Base-by-base conservation (phyloP, 2,888 invertebrate species). In the Junonia oenone region DNA sequence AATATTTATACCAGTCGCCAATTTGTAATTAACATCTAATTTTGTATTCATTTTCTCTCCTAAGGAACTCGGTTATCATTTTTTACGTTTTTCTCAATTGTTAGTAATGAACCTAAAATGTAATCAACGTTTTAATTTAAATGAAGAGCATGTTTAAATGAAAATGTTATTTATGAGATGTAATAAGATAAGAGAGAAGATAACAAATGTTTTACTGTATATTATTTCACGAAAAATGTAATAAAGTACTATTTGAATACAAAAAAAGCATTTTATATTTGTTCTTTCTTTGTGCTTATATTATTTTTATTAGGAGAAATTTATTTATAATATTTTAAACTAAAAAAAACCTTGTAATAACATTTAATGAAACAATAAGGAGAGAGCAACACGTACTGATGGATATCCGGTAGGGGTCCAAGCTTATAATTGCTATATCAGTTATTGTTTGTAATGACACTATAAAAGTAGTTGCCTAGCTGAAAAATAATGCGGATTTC, bases 21-120 rank as follows among this genome's bases (percentile, higher is more conserved):
- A 26, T 43, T 57, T 38, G 38, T 38, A 57, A 53, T 53, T 53
- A 49, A 49, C 53, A 40, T 52, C 43, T 45, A 48, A 49, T 52
- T 56, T 37, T 22, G 8, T 45, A 45, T 52, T 50, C 38, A 46
- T 50, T 54, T 40, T 40, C 31, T 33, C 29, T 54, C 38, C 26
- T 53, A 17, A 45, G 49, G 33, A 57, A 40, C 38, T 33, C 31
- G 15, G 37, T 53, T 40, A 27, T 49, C 37, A 49, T 50, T 45
- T 22, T 45, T 22, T 40, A 19, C 29, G 26, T 37, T 53, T 45
- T 29, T 29, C 29, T 48, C 45, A 45, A 53, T 50, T 15, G 37
- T 50, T 33, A 17, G 40, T 46, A 57, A 54, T 54, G 45, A 54
- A 54, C 40, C 40, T 54, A 22, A 38, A 57, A 57, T 38, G 38